Evolutionary conservation across 2,797 vertebrate species (phyloP), one percentile per base, ranked within the genome.

Genomic region (Lagodon rhomboides): DNA sequence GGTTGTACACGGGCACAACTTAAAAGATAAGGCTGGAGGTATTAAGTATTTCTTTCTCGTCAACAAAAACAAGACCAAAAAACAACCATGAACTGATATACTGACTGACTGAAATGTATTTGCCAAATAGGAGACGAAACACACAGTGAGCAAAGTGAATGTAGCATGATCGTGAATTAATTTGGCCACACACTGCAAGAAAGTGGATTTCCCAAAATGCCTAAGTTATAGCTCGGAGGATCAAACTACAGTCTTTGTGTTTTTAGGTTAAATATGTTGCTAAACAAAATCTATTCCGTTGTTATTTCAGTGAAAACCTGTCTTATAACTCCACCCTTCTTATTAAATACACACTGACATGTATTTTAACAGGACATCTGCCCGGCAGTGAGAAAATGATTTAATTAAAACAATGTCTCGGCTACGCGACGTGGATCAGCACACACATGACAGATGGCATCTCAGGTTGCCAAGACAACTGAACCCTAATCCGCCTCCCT

Each of bases 371-470:
- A 76, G 56, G 49, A 68, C 66, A 70, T 72, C 71, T 71, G 77
- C 66, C 84, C 77, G 75, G 59, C 73, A 54, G 25, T 43, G 69
- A 88, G 69, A 79, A 87, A 87, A 71, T 82, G 70, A 93, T 89
- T 93, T 76, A 92, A 92, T 93, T 93, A 91, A 93, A 93, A 91
- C 84, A 89, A 85, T 82, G 89, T 91, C 84, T 83, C 71, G 51
- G 87, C 85, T 81, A 93, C 94, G 94, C 25, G 76, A 90, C 75
- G 82, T 81, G 92, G 93, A 94, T 95, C 94, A 89, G 87, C 75
- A 88, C 91, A 84, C 89, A 74, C 87, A 79, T 92, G 92, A 93
- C 95, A 96, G 95, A 96, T 95, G 95, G 95, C 89, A 87, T 95
- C 56, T 67, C 70, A 44, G 70, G 94, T 95, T 95, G 93, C 94